Evolutionary conservation across 2,797 vertebrate genomes (phyloP), one percentile per base, ranked within the genome.

Genomic region (Pitangus sulphuratus): DNA sequence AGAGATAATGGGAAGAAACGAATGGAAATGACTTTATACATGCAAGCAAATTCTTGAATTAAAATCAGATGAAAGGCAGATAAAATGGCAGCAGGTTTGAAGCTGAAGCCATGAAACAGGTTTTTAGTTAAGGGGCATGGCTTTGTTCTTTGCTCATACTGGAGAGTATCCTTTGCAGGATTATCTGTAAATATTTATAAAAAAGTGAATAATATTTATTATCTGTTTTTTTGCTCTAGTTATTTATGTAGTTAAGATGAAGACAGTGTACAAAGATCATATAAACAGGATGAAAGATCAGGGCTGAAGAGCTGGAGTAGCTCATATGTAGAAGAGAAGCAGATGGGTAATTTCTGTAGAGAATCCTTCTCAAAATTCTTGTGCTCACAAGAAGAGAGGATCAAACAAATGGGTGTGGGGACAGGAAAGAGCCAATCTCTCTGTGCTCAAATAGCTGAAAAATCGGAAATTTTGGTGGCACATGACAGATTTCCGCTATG

Each of bases 1-100:
- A 88, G 44, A 83, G 65, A 94, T 74, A 97, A 95, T 70, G 68
- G 45, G 61, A 87, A 84, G 80, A 96, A 95, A 93, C 58, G 35
- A 91, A 97, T 26, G 84, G 87, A 92, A 97, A 85, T 76, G 30
- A 48, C 66, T 91, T 89, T 26, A 77, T 50, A 86, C 25, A 40
- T 33, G 33, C 72, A 91, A 79, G 70, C 61, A 88, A 87, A 92
- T 87, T 74, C 84, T 87, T 89, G 78, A 89, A 92, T 90, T 93
- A 84, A 96, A 96, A 95, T 81, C 65, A 94, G 69, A 92, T 64
- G 80, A 39, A 75, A 87, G 60, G 54, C 79, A 91, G 54, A 83
- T 48, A 87, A 92, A 91, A 92, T 28, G n/a, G 58, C 45, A 83
- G 4, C 24, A 68, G 31, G 40, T 87, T 92, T 95, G 80, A 89